Evolutionary conservation across 2,113 vertebrate species (phyloP), one percentile per base, ranked within the genome.

Genomic region (Eurystomus gularis): DNA sequence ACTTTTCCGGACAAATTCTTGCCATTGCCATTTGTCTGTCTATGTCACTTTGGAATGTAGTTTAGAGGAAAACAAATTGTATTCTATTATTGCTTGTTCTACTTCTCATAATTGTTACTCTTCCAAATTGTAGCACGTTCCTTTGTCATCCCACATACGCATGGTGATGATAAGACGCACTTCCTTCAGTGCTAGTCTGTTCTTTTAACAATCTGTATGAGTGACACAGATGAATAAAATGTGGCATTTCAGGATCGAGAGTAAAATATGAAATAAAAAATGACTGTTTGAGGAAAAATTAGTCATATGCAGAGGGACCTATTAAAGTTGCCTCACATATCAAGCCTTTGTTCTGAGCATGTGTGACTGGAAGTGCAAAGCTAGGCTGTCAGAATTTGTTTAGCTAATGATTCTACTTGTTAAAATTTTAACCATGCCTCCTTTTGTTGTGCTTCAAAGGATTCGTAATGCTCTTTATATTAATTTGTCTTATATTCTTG

Each of bases 361-460:
- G 81, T 96, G 95, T 96, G 96, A 97, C 94, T 97, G 93, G 89
- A 96, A 96, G 96, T 93, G 96, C 94, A 96, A 97, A 96, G 95
- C 93, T 73, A 77, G 75, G 70, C 96, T 98, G 96, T 97, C 96
- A 96, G 95, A 64, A 94, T 98, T 97, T 98, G 95, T 98, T 98
- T 97, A 98, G 96, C 65, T 98, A 98, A 98, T 97, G 96, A 97
- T 79, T 96, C 76, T 75, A 96, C 90, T 96, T 97, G 96, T 94
- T 97, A 98, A 97, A 98, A 98, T 96, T 98, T 98, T 98, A 98
- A 98, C 96, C 76, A 70, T 76, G 60, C 35, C 84, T 97, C 72
- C 92, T 98, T 97, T 96, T 92, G 94, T 96, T 97, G 90, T 87
- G 94, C 96, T 98, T 97, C 94, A 98, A 98, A 98, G 90, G 60